These are phyloP conservation scores for Colostygia pectinataria DNA, from an alignment of 2,888 invertebrate genomes.

Conservation along the genomic window DNA sequence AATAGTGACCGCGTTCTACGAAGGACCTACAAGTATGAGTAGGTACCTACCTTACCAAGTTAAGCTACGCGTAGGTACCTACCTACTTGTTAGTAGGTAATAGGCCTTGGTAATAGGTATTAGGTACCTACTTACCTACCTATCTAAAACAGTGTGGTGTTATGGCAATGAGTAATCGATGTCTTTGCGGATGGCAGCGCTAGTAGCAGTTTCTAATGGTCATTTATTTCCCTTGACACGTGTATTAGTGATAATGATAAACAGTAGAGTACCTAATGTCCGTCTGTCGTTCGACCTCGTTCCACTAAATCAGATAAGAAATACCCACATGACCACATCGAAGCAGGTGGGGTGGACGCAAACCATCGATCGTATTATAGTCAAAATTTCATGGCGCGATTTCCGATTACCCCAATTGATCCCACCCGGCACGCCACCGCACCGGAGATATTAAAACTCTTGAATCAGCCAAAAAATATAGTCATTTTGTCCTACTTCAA, in stretches of 20 bases:
- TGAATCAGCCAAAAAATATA: constrained; percentile 1
- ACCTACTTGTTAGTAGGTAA: too few relatives aligned
- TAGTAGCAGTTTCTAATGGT: too few relatives aligned
- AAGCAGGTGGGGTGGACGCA: constrained; percentile 54
- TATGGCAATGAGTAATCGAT: too few relatives aligned
- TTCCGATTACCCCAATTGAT: constrained; percentile 32
- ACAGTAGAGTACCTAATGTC: constrained; percentile 28
- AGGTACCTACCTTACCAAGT: too few relatives aligned
- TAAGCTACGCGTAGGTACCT: too few relatives aligned
- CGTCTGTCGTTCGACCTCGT: constrained; percentile 58
- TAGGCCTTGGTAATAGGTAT: too few relatives aligned
- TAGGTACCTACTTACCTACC: too few relatives aligned
- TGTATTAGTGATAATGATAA: constrained; percentile 36
- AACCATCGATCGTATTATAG: constrained; percentile 51
- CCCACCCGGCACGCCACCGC: constrained; percentile 13
- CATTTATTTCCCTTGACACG: constrained; percentile 4
- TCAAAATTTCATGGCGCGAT: constrained; percentile 46
- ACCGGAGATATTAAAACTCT: constrained; percentile 9
- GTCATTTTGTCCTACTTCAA: constrained; percentile 25
- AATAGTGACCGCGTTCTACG: too few relatives aligned
- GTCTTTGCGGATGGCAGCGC: too few relatives aligned
- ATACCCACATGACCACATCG: too few relatives aligned
- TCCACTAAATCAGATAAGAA: constrained; percentile 67
- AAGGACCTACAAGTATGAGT: too few relatives aligned
- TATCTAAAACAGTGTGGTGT: too few relatives aligned